These are phyloP conservation scores for Oryzias melastigma DNA, from an alignment of 2,113 vertebrate species.

Conservation along the genomic window DNA sequence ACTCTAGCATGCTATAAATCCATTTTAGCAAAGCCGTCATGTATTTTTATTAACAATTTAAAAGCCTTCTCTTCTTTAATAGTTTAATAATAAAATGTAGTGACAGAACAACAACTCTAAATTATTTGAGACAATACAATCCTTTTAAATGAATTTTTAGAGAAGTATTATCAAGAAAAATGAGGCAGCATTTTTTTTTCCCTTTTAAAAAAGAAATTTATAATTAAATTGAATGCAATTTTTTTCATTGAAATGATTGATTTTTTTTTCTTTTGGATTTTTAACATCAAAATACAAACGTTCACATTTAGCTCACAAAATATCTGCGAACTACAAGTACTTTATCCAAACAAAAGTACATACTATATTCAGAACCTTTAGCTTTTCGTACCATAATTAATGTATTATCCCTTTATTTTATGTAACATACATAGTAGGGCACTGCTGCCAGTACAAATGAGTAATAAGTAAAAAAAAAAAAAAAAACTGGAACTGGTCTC, in stretches of 20 bases:
- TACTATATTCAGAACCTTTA: no score
- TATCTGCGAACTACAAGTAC: no score
- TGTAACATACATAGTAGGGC: slow-evolving; percentile 42
- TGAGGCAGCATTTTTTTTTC: not conserved
- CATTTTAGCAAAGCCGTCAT: no score
- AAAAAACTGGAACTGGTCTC: slow-evolving; percentile 17
- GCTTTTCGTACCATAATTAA: slow-evolving; percentile 15
- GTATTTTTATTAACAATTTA: no score
- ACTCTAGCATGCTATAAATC: not conserved
- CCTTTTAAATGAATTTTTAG: not conserved
- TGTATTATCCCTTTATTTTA: slow-evolving; percentile 44
- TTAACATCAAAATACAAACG: no score
- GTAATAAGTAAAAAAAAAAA: slow-evolving; percentile 38
- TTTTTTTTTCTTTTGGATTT: not conserved
- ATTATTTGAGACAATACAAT: not conserved
- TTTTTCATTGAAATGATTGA: no score
- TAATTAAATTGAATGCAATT: not conserved
- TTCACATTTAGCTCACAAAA: no score
- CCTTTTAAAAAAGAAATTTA: not conserved
- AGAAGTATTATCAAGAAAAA: not conserved
- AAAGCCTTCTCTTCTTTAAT: no score
- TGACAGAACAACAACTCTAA: no score
- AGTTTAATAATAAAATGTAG: no score
- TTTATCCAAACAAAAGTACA: no score
- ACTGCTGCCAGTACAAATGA: slow-evolving; percentile 28